Conservation (phyloP, 2,888 invertebrate species). For the Melinopterus prodromus region DNA sequence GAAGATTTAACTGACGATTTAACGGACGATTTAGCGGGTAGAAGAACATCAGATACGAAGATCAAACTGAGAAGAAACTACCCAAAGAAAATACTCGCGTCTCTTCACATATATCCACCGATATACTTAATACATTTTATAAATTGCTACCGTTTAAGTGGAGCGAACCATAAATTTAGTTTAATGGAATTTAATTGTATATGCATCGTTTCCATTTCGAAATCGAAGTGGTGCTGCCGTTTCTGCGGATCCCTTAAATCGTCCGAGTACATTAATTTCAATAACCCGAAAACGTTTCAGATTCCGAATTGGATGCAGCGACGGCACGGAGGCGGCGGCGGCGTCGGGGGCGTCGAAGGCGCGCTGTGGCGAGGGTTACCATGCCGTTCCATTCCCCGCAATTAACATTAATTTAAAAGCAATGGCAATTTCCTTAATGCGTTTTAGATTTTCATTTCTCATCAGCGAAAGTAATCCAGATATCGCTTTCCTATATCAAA, state of each 20-base stretch:
- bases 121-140: not conserved
- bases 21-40: no score
- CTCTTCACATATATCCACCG: not conserved
- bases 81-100: no score
- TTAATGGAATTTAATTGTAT: constrained; percentile 17
- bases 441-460: constrained; percentile 62
- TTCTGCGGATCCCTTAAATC: constrained; percentile 19
- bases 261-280: constrained; percentile 45
- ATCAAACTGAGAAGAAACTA: no score
- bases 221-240: not conserved
- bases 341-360: not conserved
- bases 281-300: constrained; percentile 52
- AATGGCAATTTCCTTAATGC: constrained; percentile 61
- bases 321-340: not conserved
- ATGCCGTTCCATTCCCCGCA: constrained; percentile 44
- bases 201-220: no score
- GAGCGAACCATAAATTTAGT: constrained; percentile 24
- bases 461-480: constrained; percentile 61
- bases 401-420: constrained; percentile 61
- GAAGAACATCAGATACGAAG: no score
- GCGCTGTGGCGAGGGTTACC: constrained; percentile 12
- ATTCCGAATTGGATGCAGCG: constrained; percentile 53
- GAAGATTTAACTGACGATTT: no score
- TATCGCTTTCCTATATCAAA: constrained; percentile 60
- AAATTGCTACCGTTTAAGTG: constrained; percentile 34